A percentile compares a stretch with the other conserved stretches of the same genome.
Evolutionary conservation across 2,113 vertebrate genomes (phyloP).

Genomic region (Ciconia maguari): DNA sequence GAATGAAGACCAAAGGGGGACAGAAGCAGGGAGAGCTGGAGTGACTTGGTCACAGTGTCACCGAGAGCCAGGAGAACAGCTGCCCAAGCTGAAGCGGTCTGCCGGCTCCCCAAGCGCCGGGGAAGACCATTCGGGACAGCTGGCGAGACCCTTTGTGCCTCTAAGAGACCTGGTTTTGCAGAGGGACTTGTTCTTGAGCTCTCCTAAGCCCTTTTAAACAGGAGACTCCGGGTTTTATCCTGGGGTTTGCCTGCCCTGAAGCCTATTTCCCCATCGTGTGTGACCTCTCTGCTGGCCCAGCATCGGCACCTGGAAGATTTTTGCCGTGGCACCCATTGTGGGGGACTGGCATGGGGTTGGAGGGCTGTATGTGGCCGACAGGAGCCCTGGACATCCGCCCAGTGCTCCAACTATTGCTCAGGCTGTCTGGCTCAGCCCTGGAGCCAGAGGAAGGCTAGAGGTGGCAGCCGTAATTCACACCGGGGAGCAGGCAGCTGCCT

Average conservation of each 20-base stretch:
- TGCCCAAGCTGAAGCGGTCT: neutral
- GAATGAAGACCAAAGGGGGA: neutral
- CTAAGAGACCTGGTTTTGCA: neutral
- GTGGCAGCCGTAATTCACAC: neutral
- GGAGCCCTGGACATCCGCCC: neutral
- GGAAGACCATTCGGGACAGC: neutral
- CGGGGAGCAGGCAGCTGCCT: neutral
- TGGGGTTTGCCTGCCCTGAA: neutral
- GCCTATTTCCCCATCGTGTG: neutral
- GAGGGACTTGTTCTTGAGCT: neutral
- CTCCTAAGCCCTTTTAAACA: neutral
- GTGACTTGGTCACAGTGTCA: neutral
- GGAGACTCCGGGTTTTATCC: neutral
- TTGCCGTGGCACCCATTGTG: accelerated
- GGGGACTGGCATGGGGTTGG: accelerated
- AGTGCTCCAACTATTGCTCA: neutral
- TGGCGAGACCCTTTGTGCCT: neutral
- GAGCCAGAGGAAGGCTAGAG: accelerated
- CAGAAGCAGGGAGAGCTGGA: neutral
- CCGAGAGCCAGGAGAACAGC: neutral
- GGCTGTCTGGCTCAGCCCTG: neutral
- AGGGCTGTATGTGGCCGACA: accelerated
- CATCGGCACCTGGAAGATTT: accelerated
- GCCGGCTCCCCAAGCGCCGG: neutral
- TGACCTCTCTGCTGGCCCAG: neutral